Evolutionary conservation across 2,888 invertebrate genomes (phyloP), one percentile per base, ranked within the genome.

Genomic region (Abrostola triplasia): DNA sequence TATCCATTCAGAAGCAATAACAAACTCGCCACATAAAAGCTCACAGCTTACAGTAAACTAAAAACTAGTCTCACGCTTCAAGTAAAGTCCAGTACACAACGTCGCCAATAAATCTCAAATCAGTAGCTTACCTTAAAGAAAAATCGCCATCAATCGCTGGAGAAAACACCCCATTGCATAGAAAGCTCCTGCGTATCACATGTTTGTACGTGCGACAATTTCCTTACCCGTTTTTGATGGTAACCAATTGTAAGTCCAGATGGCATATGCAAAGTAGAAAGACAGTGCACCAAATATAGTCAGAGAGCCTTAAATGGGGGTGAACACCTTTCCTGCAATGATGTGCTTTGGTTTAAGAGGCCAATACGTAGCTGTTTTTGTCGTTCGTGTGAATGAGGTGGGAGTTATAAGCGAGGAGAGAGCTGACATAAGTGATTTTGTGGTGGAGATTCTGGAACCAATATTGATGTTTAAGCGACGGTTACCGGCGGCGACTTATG

Each of bases 251-350:
- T 88, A 85, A 87, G 86, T 86, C 86, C 77, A 71, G 73, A 69
- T 67, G 73, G 81, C 63, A 79, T 88, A 92, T 91, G 92, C 91
- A 91, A 92, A 91, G 78, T 74, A 84, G 84, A 76, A 70, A 72
- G 71, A 78, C 82, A 68, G 68, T 59, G 59, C 68, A 65, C 90
- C 91, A 85, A 85, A 85, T 90, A 88, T 85, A 88, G 91, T 73
- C 73, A 78, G 64, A 47, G 51, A 59, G 84, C 89, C 88, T 88
- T 88, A 86, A 78, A 81, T 82, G 77, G 79, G 71, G 79, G 69
- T 76, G 79, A 68, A 79, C 79, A 80, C 84, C 84, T 84, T 86
- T 86, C 82, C 76, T 81, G 80, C 80, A 81, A 78, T 81, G 81
- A 83, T 82, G 80, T 81, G 83, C 77, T 80, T 83, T 80, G 81